Evolutionary conservation across 2,888 invertebrate genomes (phyloP).

Genomic region (Synanthedon vespiformis): DNA sequence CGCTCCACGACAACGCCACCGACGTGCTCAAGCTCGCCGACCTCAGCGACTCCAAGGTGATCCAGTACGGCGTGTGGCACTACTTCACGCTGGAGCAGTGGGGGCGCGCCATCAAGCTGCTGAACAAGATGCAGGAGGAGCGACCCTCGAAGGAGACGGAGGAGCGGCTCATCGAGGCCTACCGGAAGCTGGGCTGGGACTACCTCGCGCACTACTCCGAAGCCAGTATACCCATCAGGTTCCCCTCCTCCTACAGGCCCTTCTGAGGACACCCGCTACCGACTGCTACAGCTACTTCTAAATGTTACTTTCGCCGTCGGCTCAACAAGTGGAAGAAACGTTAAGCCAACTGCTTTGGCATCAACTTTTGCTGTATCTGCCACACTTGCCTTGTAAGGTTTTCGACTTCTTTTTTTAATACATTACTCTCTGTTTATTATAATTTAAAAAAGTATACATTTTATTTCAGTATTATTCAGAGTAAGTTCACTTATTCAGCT

Average conservation of each 20-base stretch:
- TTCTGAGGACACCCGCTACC: constrained; percentile 63
- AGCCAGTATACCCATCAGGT: constrained; percentile 74
- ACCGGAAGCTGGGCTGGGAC: constrained; percentile 76
- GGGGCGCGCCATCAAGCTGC: constrained; percentile 83
- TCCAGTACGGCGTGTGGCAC: constrained; percentile 86
- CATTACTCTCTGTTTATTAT: no score
- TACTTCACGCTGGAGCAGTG: constrained; percentile 82
- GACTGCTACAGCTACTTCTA: no score
- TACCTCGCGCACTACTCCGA: constrained; percentile 72
- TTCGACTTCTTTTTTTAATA: no score
- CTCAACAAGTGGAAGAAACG: no score
- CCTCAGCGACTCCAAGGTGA: constrained; percentile 80
- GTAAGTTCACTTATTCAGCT: no score
- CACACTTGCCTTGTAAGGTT: no score
- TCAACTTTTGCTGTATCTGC: no score
- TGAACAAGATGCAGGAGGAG: constrained; percentile 84
- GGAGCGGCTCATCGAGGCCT: constrained; percentile 74
- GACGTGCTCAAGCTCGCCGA: constrained; percentile 87
- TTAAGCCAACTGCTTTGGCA: no score
- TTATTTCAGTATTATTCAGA: no score
- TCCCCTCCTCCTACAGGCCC: constrained; percentile 76
- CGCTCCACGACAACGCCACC: constrained; percentile 23
- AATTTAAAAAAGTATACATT: no score
- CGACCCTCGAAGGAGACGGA: constrained; percentile 81
- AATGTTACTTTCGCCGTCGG: no score